phyloP scores from a whole-genome alignment of 37 sponge, comb jelly and placozoan species.

The Oopsacas minuta region DNA sequence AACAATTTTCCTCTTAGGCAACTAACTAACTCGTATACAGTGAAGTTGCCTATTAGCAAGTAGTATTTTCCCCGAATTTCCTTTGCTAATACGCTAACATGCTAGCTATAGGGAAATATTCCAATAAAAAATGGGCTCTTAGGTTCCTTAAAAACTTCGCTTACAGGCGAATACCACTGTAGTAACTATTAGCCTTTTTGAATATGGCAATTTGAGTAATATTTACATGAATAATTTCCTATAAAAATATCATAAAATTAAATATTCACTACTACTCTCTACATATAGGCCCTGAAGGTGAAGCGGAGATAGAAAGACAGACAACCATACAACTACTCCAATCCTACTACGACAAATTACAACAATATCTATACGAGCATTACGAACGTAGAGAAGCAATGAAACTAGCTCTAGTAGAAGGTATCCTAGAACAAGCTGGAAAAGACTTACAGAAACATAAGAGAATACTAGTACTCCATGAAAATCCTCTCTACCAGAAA shows the following conservation, averaged over 20 bases:
- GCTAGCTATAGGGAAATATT: too few species aligned
- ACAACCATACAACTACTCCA: not conserved
- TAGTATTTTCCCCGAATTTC: too few species aligned
- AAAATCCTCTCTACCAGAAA: not conserved
- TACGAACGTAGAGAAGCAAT: not conserved
- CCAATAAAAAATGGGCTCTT: not conserved
- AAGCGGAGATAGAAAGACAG: not conserved
- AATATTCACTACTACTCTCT: too few species aligned
- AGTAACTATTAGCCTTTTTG: not conserved
- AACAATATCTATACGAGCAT: not conserved
- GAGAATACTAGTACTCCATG: not conserved
- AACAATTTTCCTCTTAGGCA: too few species aligned
- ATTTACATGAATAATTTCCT: too few species aligned
- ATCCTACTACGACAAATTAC: not conserved
- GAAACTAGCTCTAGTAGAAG: not conserved
- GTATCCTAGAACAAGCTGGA: not conserved
- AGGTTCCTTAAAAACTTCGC: not conserved
- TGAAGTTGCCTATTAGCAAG: too few species aligned
- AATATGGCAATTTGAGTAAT: too few species aligned
- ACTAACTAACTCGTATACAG: too few species aligned
- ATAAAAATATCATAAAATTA: too few species aligned
- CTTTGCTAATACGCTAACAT: too few species aligned
- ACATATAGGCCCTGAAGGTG: not conserved
- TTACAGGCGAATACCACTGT: too few species aligned
- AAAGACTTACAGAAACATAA: not conserved